These are phyloP conservation scores for Drosophila aff. DNA, from an alignment of 1,140 invertebrate genomes.

Conservation along the genomic window DNA sequence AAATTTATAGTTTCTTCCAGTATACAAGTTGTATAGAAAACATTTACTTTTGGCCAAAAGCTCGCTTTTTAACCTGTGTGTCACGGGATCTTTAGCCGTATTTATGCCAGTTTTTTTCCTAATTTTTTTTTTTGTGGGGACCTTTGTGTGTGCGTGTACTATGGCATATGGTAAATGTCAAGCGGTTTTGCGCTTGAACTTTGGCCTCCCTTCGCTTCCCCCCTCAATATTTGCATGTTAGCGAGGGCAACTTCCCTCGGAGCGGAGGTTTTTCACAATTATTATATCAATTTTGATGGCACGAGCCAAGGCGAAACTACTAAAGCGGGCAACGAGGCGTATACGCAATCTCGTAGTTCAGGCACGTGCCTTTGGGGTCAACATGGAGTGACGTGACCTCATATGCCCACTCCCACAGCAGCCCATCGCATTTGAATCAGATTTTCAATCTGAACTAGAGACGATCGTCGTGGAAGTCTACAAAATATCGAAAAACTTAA, in stretches of 20 bases:
- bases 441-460: background rate
- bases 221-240: conserved; percentile 36
- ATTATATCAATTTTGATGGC: conserved; percentile 51
- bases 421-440: background rate
- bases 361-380: conserved; percentile 45
- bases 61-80: conserved; percentile 21
- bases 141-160: conserved; percentile 11
- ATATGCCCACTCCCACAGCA: background rate
- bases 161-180: conserved; percentile 46
- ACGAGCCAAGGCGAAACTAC: conserved; percentile 29
- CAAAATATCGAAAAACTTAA: no score
- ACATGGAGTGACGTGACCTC: conserved; percentile 29
- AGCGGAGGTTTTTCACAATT: conserved; percentile 41
- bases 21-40: conserved; percentile 14
- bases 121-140: background rate
- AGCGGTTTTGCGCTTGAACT: conserved; percentile 48
- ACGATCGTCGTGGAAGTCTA: background rate
- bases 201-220: conserved; percentile 28
- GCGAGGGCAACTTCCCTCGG: conserved; percentile 36
- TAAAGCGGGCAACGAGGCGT: conserved; percentile 31
- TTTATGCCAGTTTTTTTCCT: background rate
- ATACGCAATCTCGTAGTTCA: conserved; percentile 37
- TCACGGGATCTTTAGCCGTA: conserved; percentile 19
- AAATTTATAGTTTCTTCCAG: background rate
- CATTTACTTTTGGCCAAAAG: conserved; percentile 23